A percentile compares a stretch with the other conserved stretches of the same genome.
phyloP scores from a whole-genome alignment of 2,888 invertebrate genomes.

The Perithous albicinctus region DNA sequence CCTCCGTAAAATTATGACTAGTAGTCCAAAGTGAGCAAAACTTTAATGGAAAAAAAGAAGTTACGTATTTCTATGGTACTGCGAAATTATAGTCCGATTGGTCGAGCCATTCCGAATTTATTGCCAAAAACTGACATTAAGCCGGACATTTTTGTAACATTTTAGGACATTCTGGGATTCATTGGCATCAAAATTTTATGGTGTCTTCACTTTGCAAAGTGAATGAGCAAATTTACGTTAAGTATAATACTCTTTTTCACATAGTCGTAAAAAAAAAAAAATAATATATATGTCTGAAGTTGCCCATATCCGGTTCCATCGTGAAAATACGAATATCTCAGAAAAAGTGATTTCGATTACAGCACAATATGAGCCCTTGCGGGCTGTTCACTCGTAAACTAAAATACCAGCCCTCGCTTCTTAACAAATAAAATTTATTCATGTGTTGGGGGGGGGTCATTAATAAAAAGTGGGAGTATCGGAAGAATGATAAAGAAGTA shows the following conservation, averaged over 20 bases:
- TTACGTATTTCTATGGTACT: too few species aligned
- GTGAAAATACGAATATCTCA: not conserved
- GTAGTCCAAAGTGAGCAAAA: too few species aligned
- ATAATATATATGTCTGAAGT: not conserved
- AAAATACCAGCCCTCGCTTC: not conserved
- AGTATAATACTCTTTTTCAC: not conserved
- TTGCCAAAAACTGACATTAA: too few species aligned
- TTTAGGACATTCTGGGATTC: too few species aligned
- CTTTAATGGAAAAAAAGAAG: too few species aligned
- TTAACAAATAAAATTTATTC: not conserved
- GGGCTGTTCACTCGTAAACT: not conserved
- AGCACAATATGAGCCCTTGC: not conserved
- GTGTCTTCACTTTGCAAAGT: too few species aligned
- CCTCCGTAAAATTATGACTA: too few species aligned
- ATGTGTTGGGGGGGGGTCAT: not conserved
- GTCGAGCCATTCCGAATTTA: too few species aligned
- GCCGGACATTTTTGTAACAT: too few species aligned
- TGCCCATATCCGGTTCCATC: not conserved
- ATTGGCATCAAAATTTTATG: too few species aligned
- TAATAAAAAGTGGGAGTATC: not conserved
- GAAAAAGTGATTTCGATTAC: constrained; percentile 2
- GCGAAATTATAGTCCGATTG: too few species aligned
- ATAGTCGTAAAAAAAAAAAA: not conserved
- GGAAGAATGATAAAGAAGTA: constrained; percentile 1
- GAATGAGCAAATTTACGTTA: too few species aligned